Evolutionary conservation across 2,113 vertebrate species (phyloP), one percentile per base, ranked within the genome.

Genomic region (Taurulus bubalis): DNA sequence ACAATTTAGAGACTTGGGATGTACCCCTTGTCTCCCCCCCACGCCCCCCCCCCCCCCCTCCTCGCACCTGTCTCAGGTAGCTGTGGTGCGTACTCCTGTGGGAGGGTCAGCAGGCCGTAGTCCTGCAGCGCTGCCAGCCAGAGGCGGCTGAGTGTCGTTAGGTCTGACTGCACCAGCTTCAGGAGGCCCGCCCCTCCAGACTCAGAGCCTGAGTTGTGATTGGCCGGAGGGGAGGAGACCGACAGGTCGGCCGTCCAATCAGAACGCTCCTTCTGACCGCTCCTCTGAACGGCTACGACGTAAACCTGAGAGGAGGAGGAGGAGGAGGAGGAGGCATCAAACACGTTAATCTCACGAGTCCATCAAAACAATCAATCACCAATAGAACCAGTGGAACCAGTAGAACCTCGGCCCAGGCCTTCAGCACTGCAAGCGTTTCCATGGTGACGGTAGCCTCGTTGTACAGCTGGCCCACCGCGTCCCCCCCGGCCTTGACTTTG

Each of bases 401-500:
- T n/a, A 6, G 10, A 30, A 97, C 98, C 96, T 99, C 96, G 45
- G 98, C 98, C 98, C 98, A 99, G 84, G 98, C 97, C 92, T 97
- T 98, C 16, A 99, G 95, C 32, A 99, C 97, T 36, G 98, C 96
- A 80, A 99, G 90, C 0, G 95, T 95, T 82, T 99, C 97, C 98
- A 99, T 99, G 42, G 97, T 97, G 42, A 93, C 94, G 5, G 96
- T 94, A 69, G 97, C 97, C 92, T 99, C 98, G 63, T 95, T 97
- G 86, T 98, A 98, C 12, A 97, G 91, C 34, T 95, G 95, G 92
- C 90, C 95, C 62, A 90, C 87, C 34, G 93, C 85, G 78, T 96
- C 97, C 89, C 95, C 95, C 47, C 96, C 96, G 9, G 91, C 93
- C 86, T 98, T 97, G 67, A 98, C 95, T 93, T 96, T 98, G 70